Evolutionary conservation across 2,888 invertebrate species (phyloP), one percentile per base, ranked within the genome.

Genomic region (Euproctis similis): DNA sequence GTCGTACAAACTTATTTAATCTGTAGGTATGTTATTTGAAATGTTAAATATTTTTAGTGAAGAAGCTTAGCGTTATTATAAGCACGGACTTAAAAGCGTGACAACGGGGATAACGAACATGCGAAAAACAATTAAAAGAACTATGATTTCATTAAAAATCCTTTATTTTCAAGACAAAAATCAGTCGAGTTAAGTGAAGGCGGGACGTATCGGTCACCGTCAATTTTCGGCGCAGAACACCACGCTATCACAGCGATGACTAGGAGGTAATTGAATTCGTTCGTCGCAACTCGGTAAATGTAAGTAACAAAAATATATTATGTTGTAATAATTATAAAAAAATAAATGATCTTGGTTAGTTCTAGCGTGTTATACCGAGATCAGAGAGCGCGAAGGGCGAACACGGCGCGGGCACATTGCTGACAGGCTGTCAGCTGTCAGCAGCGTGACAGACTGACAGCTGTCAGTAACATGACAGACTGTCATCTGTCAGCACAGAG

Each of bases 311-410:
- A 74, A 72, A 62, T 58, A 59, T 52, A 49, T 52, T 59, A 51
- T 61, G 41, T 41, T 67, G 65, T 62, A 23, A 62, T 60, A 34
- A 30, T 52, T 48, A 51, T 66, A 65, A 58, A 73, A 72, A 77
- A 76, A 74, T 76, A 77, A 57, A 73, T 66, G 70, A 72, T 68
- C 65, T 74, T 56, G 64, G 76, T 80, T 80, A 80, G 72, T 76
- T 57, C 61, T 71, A 72, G 69, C 62, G 63, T 69, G 78, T 81
- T 80, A 81, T 80, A 84, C 82, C 82, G 80, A 81, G 80, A 78
- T 80, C 78, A 78, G 70, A 73, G 76, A 68, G 66, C 60, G 68
- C 60, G 65, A 62, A 49, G 53, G 53, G 70, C 59, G 60, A 58
- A 59, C 70, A 63, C 67, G 61, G 50, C 59, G 58, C 64, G 66